Percentiles rank a stretch among this genome's conserved stretches.
Evolutionary conservation across 2,888 invertebrate species (phyloP).

Genomic region (Sclerodermus sp.): DNA sequence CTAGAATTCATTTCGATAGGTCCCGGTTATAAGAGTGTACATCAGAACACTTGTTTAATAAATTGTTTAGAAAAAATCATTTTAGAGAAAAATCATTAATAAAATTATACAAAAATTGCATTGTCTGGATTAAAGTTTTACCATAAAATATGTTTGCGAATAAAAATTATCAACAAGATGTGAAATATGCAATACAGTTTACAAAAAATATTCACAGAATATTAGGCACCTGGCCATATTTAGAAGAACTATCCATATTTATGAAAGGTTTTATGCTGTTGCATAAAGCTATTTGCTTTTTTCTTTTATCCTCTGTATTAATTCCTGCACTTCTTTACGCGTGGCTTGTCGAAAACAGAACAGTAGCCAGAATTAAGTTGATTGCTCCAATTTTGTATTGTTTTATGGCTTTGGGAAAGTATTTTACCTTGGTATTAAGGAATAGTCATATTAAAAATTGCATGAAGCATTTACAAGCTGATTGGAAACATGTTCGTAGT

Average conservation of each 20-base stretch:
- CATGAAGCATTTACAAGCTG: slow-evolving; percentile 26
- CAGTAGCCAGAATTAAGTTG: slow-evolving; percentile 18
- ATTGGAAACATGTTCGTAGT: slow-evolving; percentile 25
- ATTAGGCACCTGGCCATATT: neutral
- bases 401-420: slow-evolving; percentile 29
- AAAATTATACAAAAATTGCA: too few species aligned
- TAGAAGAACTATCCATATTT: neutral
- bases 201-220: slow-evolving; percentile 2
- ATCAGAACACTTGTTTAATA: too few species aligned
- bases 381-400: slow-evolving; percentile 26
- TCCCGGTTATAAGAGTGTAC: too few species aligned
- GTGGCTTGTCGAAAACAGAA: slow-evolving; percentile 20
- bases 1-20: too few species aligned
- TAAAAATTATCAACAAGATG: neutral
- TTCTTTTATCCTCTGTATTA: slow-evolving; percentile 17
- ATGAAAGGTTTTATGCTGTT: neutral
- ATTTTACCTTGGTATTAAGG: slow-evolving; percentile 16
- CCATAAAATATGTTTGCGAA: too few species aligned
- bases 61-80: too few species aligned
- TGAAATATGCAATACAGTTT: neutral
- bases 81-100: too few species aligned
- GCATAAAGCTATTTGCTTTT: neutral
- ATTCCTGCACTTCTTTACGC: slow-evolving; percentile 20
- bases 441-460: slow-evolving; percentile 17
- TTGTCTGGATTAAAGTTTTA: too few species aligned